Percentiles rank a stretch among this genome's conserved stretches.
phyloP scores from a whole-genome alignment of 2,888 invertebrate species.

The Nomada hirtipes region DNA sequence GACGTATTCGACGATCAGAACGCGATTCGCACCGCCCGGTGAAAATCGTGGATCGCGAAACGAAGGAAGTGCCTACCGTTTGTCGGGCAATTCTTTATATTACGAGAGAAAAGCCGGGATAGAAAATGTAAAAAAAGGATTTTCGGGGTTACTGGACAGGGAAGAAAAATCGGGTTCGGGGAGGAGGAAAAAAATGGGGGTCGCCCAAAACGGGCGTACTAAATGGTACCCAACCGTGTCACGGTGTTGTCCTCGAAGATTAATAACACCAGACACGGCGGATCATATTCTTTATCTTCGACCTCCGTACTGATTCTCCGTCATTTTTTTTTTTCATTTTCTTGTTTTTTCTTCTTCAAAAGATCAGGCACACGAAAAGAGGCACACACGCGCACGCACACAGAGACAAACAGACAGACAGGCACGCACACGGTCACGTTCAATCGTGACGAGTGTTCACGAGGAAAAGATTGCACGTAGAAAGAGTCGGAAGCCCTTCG shows the following conservation, averaged over 20 bases:
- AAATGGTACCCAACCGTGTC: constrained; percentile 72
- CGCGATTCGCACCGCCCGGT: background rate
- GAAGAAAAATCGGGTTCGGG: constrained; percentile 44
- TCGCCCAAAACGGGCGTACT: constrained; percentile 80
- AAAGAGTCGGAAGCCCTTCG: constrained; percentile 48
- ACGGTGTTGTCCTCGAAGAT: constrained; percentile 65
- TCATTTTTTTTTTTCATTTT: background rate
- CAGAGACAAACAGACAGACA: background rate
- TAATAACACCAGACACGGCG: constrained; percentile 70
- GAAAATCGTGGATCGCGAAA: constrained; percentile 21
- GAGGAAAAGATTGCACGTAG: constrained; percentile 36
- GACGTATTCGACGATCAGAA: background rate
- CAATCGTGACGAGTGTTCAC: constrained; percentile 4
- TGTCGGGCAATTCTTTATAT: constrained; percentile 40
- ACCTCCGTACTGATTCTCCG: constrained; percentile 57
- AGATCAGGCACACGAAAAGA: constrained; percentile 37
- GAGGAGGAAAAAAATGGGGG: constrained; percentile 44
- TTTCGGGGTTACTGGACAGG: background rate
- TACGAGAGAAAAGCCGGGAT: constrained; percentile 31
- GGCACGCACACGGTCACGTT: constrained; percentile 22
- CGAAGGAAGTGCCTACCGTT: constrained; percentile 26
- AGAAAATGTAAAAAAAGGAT: constrained; percentile 15
- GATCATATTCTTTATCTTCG: constrained; percentile 71
- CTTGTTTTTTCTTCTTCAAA: background rate
- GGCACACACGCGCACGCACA: constrained; percentile 20